These are phyloP conservation scores for Pterocles burchelli DNA, from an alignment of 2,113 vertebrate species.

Conservation along the genomic window DNA sequence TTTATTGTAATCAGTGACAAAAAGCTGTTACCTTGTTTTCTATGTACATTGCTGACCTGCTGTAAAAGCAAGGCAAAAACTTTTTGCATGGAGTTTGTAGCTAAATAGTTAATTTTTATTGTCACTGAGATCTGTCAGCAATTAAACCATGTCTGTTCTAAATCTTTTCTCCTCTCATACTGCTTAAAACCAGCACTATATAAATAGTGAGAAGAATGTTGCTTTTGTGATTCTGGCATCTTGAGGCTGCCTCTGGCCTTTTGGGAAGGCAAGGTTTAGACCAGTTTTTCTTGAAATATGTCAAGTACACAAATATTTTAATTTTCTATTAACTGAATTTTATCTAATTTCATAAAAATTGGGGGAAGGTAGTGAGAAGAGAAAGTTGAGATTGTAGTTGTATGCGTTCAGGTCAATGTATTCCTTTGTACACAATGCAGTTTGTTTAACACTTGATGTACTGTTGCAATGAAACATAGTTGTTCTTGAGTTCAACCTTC, in stretches of 20 bases:
- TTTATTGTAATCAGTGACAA: neutral
- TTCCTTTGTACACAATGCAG: neutral
- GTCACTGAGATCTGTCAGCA: conserved; percentile 16
- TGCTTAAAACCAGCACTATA: neutral
- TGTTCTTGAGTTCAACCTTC: neutral
- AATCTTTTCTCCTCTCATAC: neutral
- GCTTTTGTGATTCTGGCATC: conserved; percentile 13
- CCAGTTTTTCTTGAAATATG: neutral
- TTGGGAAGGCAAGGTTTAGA: neutral
- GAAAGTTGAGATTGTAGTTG: neutral
- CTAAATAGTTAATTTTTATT: conserved; percentile 4
- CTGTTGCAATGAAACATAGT: neutral
- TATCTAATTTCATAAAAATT: neutral
- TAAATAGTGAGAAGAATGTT: conserved; percentile 20
- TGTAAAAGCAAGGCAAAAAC: neutral
- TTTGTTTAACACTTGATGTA: neutral
- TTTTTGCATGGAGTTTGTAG: neutral
- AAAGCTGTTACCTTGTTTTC: neutral
- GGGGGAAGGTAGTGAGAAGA: neutral
- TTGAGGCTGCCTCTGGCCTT: neutral
- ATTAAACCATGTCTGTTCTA: conserved; percentile 32
- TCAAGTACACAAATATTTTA: neutral
- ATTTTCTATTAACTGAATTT: neutral
- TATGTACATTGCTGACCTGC: neutral
- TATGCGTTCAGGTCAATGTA: neutral